These are phyloP conservation scores for Herminia tarsipennalis DNA, from an alignment of 2,888 invertebrate genomes.

Conservation along the genomic window DNA sequence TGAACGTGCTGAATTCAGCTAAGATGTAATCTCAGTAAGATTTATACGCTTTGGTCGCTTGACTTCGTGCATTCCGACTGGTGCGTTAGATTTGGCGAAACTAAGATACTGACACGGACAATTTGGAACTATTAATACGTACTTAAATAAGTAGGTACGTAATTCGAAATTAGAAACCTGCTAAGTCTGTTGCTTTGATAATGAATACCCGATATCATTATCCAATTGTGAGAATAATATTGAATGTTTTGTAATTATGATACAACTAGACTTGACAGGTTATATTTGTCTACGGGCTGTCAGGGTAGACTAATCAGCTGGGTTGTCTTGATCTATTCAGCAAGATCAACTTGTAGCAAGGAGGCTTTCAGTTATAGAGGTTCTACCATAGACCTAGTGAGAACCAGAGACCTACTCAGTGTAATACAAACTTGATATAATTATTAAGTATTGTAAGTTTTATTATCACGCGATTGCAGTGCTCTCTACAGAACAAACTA, in stretches of 20 bases:
- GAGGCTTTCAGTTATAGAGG: conserved; percentile 32
- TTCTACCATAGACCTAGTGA: conserved; percentile 24
- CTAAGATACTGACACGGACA: conserved; percentile 22
- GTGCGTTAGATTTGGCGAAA: conserved; percentile 62
- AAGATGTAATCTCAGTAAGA: conserved; percentile 77
- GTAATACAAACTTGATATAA: conserved; percentile 37
- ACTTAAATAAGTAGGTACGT: conserved; percentile 26
- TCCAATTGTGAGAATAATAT: too few species aligned
- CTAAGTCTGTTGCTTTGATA: conserved; percentile 26
- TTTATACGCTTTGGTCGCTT: conserved; percentile 80
- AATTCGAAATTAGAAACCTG: conserved; percentile 36
- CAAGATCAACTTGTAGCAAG: conserved; percentile 74
- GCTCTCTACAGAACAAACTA: conserved; percentile 52
- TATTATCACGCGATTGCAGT: conserved; percentile 35
- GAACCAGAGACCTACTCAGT: conserved; percentile 31
- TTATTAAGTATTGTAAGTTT: conserved; percentile 28
- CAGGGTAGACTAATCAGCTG: conserved; percentile 55
- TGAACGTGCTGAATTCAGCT: conserved; percentile 57
- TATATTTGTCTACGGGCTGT: conserved; percentile 29
- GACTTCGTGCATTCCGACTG: conserved; percentile 82
- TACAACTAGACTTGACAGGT: conserved; percentile 22
- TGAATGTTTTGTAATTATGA: neutral
- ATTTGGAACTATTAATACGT: conserved; percentile 26
- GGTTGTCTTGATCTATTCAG: conserved; percentile 73
- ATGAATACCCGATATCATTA: too few species aligned